Evolutionary conservation across 2,797 vertebrate genomes (phyloP).

Genomic region (Myotis planiceps): DNA sequence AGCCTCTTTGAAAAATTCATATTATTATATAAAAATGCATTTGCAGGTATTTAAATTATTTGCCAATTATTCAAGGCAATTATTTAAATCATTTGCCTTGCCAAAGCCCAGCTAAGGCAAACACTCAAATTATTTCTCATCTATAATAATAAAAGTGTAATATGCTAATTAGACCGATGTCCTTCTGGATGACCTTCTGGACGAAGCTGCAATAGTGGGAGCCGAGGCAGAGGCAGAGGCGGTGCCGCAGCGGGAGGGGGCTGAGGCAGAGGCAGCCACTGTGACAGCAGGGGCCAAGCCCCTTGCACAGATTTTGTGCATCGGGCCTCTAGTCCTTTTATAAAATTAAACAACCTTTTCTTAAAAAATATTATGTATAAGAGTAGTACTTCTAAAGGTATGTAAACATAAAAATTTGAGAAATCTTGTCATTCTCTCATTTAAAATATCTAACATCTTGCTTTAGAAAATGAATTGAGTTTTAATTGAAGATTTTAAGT

Average conservation of each 20-base stretch:
- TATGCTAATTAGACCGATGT: no score
- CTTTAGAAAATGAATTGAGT: not conserved
- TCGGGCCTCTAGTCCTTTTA: no score
- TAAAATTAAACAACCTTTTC: conserved; percentile 20
- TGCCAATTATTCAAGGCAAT: not conserved
- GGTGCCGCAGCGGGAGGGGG: no score
- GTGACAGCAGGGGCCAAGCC: no score
- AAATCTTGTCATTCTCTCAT: not conserved
- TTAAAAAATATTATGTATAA: not conserved
- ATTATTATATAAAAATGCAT: conserved; percentile 24
- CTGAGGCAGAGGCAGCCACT: no score
- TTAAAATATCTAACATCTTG: conserved; percentile 19
- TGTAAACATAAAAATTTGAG: not conserved
- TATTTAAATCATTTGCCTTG: not conserved
- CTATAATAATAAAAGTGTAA: no score
- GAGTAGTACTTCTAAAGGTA: conserved; percentile 26
- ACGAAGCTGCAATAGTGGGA: no score
- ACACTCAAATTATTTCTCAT: conserved; percentile 27
- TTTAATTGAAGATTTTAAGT: not conserved
- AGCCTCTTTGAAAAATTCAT: not conserved
- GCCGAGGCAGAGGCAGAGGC: no score
- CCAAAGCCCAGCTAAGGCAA: not conserved
- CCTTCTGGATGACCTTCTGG: no score
- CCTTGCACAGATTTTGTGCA: no score
- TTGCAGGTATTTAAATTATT: not conserved